Evolutionary conservation across 2,888 invertebrate species (phyloP).

Genomic region (Drosophila rubida): DNA sequence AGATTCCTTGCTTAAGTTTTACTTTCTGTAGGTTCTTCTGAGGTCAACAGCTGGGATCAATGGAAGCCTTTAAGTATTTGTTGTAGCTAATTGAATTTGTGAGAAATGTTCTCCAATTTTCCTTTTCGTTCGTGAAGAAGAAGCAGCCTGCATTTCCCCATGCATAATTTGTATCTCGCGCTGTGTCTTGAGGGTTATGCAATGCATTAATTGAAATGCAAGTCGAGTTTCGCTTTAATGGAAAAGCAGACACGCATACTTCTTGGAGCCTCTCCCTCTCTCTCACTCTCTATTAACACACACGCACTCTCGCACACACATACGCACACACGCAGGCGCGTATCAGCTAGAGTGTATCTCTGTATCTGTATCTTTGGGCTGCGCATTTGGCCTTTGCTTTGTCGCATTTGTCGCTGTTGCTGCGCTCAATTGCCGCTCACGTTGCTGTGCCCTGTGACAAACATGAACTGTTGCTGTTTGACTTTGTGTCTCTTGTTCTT

Average conservation of each 20-base stretch:
- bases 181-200: conserved; percentile 37
- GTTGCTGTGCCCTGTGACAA: conserved; percentile 35
- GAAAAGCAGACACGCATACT: conserved; percentile 66
- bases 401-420: conserved; percentile 14
- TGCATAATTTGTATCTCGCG: neutral
- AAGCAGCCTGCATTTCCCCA: neutral
- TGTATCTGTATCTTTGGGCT: conserved; percentile 26
- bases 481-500: conserved; percentile 32
- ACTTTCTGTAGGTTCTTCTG: neutral
- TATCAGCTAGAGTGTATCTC: conserved; percentile 2
- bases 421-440: conserved; percentile 25
- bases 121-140: neutral
- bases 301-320: neutral
- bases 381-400: conserved; percentile 14
- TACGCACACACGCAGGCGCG: conserved; percentile 3
- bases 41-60: neutral
- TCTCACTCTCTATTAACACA: conserved; percentile 2
- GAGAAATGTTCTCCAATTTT: neutral
- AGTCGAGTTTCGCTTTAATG: conserved; percentile 44
- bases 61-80: neutral
- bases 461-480: conserved; percentile 21
- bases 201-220: conserved; percentile 71
- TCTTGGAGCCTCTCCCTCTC: conserved; percentile 38
- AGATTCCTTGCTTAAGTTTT: too few relatives aligned
- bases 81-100: neutral